Evolutionary conservation across 2,888 invertebrate species (phyloP), one percentile per base, ranked within the genome.

Genomic region (Cataglyphis altisquamis): DNA sequence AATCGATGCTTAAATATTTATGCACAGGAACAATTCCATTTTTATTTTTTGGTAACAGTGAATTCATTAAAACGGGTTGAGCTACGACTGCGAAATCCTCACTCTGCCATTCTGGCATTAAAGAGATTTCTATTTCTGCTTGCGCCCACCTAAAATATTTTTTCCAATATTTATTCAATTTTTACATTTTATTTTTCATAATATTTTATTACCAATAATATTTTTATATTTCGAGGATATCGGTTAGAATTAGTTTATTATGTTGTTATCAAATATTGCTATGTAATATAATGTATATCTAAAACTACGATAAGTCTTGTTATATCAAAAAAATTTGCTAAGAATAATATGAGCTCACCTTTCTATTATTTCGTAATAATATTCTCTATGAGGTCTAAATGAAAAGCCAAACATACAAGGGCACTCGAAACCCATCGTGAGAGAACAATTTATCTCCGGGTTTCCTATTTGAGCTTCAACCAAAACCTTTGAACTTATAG

Each of bases 41-140:
- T 6, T 52, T 52, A 52, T 52, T 52, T 52, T 52, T 52, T 0
- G 96, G 96, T 70, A 96, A 92, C 6, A 90, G 90, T 0, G 95
- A 75, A 67, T 96, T 93, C 55, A 93, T 91, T 0, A 95, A 93
- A 87, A 96, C 95, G 0, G 96, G 95, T 90, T 96, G 96, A 36
- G 95, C 89, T 29, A 96, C 96, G 1, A 96, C 96, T 0, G 96
- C 95, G 89, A 97, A 97, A 85, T 96, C 96, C 84, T 96, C 94
- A 74, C 87, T 93, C 87, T 94, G 92, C 88, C 96, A 96, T 91
- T 96, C 96, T 3, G 92, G 87, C 52, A 86, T 93, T 91, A 74
- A 89, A 15, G 95, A 95, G 39, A 97, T 92, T 92, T 96, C 95
- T 21, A 94, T 92, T 66, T 97, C 96, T 15, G 95, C 86, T 62